A percentile compares a stretch with the other conserved stretches of the same genome.
Conservation (phyloP, 2,113 vertebrate genomes). For the Geococcyx californianus region DNA sequence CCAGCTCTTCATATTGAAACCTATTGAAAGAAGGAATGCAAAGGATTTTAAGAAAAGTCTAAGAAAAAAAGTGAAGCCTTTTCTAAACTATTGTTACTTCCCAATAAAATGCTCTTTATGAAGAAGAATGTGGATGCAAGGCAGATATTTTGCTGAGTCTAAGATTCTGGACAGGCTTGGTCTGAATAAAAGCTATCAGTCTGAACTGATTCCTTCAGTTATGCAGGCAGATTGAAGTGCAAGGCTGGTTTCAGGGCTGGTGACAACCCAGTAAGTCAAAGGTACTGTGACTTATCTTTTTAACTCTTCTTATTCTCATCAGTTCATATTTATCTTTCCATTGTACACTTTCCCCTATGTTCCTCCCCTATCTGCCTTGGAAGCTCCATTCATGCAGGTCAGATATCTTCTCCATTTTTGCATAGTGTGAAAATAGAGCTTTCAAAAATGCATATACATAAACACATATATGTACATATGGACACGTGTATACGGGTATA, state of each 20-base stretch:
- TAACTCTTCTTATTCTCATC: not conserved
- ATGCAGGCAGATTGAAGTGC: not conserved
- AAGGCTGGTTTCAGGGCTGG: not conserved
- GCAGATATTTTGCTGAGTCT: slow-evolving; percentile 20
- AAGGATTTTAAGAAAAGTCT: slow-evolving; percentile 58
- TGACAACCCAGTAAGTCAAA: not conserved
- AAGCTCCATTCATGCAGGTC: not conserved
- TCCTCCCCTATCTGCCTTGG: not conserved
- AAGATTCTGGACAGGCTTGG: not conserved
- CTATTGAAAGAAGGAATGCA: slow-evolving; percentile 66
- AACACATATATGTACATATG: not conserved
- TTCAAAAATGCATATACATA: not conserved
- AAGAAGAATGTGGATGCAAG: not conserved
- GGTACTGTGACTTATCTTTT: not conserved
- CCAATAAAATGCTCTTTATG: slow-evolving; percentile 24
- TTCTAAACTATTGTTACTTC: slow-evolving; percentile 43
- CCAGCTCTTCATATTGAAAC: slow-evolving; percentile 53
- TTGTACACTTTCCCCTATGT: not conserved
- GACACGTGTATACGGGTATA: not conserved
- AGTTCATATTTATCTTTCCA: not conserved
- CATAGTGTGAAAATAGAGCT: not conserved
- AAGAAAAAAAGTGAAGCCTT: slow-evolving; percentile 24
- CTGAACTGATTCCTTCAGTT: slow-evolving; percentile 1
- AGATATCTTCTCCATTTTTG: not conserved
- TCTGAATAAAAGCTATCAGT: not conserved